phyloP scores from a whole-genome alignment of 2,888 invertebrate species.

The Parascotia fuliginaria region DNA sequence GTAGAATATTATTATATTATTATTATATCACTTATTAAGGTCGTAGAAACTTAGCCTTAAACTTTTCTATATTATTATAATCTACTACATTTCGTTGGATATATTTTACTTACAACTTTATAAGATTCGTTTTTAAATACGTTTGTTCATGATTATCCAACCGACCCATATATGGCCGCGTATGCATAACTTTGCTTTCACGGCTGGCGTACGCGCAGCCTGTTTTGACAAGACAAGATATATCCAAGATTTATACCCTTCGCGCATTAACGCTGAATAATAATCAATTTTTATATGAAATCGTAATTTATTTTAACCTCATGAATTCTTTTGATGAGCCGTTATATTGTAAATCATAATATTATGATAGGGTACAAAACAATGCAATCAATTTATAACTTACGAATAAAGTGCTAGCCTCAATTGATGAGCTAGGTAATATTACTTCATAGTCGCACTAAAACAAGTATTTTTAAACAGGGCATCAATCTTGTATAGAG shows the following conservation, averaged over 20 bases:
- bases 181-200: constrained; percentile 35
- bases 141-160: constrained; percentile 26
- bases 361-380: background rate
- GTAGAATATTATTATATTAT: too few species aligned
- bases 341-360: constrained; percentile 18
- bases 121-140: background rate
- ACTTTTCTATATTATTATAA: too few species aligned
- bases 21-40: too few species aligned
- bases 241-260: constrained; percentile 35
- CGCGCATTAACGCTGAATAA: constrained; percentile 47
- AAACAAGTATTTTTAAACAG: too few species aligned
- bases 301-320: constrained; percentile 29
- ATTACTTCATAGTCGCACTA: too few species aligned
- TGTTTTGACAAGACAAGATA: constrained; percentile 23
- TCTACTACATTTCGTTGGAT: too few species aligned
- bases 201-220: constrained; percentile 21
- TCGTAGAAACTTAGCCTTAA: too few species aligned
- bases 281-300: constrained; percentile 39
- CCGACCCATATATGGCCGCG: constrained; percentile 28
- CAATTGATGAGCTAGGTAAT: too few species aligned
- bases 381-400: background rate
- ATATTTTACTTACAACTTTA: too few species aligned
- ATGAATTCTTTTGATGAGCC: constrained; percentile 19
- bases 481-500: too few species aligned
- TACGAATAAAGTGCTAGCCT: too few species aligned